phyloP scores from a whole-genome alignment of 2,113 vertebrate species.

The Leptobrachium leishanense region DNA sequence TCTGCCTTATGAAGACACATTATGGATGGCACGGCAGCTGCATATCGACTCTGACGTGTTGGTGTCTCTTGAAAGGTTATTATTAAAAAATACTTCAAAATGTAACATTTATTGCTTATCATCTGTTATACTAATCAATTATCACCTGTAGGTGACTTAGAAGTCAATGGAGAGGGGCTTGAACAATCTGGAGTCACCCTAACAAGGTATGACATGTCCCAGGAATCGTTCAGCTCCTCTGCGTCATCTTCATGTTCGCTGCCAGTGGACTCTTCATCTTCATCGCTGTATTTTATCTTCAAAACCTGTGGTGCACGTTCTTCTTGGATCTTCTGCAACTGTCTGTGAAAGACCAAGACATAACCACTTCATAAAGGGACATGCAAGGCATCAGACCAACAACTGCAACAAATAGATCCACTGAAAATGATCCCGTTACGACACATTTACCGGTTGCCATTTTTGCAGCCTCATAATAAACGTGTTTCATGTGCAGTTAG shows the following conservation, averaged over 20 bases:
- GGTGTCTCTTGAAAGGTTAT: no score
- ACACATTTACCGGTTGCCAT: no score
- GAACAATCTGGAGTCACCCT: constrained; percentile 61
- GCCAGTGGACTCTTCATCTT: constrained; percentile 52
- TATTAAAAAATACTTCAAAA: no score
- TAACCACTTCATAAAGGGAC: not conserved
- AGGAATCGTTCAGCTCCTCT: constrained; percentile 50
- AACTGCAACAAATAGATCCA: no score
- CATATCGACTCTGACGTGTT: no score
- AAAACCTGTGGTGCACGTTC: constrained; percentile 63
- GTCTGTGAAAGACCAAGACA: constrained; percentile 61
- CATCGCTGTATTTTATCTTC: constrained; percentile 58
- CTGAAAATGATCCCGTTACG: no score
- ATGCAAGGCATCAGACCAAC: no score
- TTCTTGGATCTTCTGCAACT: constrained; percentile 62
- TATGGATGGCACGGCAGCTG: no score
- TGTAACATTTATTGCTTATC: no score
- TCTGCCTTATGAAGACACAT: no score
- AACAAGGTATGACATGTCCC: constrained; percentile 29
- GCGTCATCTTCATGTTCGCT: constrained; percentile 46
- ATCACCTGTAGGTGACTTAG: constrained; percentile 53
- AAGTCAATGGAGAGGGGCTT: constrained; percentile 49
- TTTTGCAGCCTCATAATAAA: no score
- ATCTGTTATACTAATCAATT: constrained; percentile 19
- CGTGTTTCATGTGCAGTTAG: no score